Evolutionary conservation across 1,140 invertebrate genomes (phyloP).

Genomic region (fruit fly (Drosophila melanogaster)): DNA sequence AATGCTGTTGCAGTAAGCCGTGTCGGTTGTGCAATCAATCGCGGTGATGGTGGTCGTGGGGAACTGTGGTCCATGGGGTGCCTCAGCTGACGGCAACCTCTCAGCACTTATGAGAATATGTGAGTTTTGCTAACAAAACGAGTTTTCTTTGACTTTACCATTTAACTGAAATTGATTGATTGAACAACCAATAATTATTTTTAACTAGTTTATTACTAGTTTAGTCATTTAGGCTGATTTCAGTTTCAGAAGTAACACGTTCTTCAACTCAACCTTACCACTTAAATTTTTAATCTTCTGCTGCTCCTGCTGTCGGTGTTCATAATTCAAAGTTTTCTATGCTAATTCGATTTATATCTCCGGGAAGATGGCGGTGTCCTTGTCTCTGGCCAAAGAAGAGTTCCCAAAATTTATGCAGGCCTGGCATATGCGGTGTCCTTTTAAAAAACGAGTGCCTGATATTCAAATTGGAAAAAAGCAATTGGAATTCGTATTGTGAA

Average conservation of each 20-base stretch:
- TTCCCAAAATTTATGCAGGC: constrained; percentile 66
- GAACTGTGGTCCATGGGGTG: too few species aligned
- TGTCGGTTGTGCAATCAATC: constrained; percentile 13
- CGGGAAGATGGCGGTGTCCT: constrained; percentile 23
- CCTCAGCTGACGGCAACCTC: too few species aligned
- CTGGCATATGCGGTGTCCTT: constrained; percentile 34
- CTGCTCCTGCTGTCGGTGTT: constrained; percentile 34
- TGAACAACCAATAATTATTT: too few species aligned
- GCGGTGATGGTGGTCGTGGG: background rate
- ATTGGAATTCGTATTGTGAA: background rate
- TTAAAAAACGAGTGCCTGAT: constrained; percentile 7
- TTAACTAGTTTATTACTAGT: too few species aligned
- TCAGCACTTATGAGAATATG: too few species aligned
- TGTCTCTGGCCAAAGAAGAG: constrained; percentile 38
- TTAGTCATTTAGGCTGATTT: too few species aligned
- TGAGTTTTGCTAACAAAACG: too few species aligned
- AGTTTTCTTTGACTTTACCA: too few species aligned
- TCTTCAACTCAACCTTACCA: too few species aligned
- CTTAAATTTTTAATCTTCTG: background rate
- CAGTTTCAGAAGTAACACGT: too few species aligned
- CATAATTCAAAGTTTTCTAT: constrained; percentile 84
- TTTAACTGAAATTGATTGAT: too few species aligned
- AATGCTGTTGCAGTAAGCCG: background rate
- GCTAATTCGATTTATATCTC: constrained; percentile 75
- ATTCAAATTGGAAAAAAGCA: constrained; percentile 26